Percentiles rank a stretch among this genome's conserved stretches.
These are phyloP conservation scores for Bombus soroeensis DNA, from an alignment of 1,140 invertebrate species.

Conservation along the genomic window DNA sequence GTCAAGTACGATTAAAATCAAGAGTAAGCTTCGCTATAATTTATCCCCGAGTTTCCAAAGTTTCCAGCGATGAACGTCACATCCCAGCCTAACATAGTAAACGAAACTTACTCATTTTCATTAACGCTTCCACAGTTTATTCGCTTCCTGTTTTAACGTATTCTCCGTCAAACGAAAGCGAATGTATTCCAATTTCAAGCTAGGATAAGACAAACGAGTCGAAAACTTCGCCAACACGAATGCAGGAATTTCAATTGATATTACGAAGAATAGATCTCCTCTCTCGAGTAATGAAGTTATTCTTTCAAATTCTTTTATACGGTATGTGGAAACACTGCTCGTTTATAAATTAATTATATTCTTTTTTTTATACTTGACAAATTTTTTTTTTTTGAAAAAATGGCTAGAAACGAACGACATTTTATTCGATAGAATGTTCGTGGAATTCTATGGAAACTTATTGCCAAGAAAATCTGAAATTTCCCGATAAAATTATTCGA, in stretches of 20 bases:
- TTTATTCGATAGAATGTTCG: too few relatives aligned
- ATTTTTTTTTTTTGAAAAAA: too few relatives aligned
- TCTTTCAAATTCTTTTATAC: not conserved
- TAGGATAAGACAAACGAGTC: not conserved
- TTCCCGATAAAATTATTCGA: too few relatives aligned
- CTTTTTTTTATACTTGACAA: too few relatives aligned
- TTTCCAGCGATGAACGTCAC: slow-evolving; percentile 1
- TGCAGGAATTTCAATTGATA: not conserved
- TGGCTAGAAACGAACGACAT: too few relatives aligned
- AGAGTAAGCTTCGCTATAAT: slow-evolving; percentile 4
- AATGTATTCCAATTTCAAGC: not conserved
- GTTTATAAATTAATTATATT: too few relatives aligned
- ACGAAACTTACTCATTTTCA: slow-evolving; percentile 21
- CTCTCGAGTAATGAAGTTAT: not conserved
- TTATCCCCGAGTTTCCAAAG: not conserved
- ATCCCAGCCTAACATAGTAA: not conserved
- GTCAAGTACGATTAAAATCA: slow-evolving; percentile 6
- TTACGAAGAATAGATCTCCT: not conserved
- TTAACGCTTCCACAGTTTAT: slow-evolving; percentile 15
- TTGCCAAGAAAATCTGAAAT: too few relatives aligned
- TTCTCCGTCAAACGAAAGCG: slow-evolving; percentile 8
- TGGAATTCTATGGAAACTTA: too few relatives aligned
- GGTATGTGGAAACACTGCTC: too few relatives aligned
- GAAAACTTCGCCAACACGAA: not conserved
- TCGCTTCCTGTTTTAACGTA: not conserved